Conservation (phyloP, 2,797 vertebrate genomes). For the Hylomyscus alleni region DNA sequence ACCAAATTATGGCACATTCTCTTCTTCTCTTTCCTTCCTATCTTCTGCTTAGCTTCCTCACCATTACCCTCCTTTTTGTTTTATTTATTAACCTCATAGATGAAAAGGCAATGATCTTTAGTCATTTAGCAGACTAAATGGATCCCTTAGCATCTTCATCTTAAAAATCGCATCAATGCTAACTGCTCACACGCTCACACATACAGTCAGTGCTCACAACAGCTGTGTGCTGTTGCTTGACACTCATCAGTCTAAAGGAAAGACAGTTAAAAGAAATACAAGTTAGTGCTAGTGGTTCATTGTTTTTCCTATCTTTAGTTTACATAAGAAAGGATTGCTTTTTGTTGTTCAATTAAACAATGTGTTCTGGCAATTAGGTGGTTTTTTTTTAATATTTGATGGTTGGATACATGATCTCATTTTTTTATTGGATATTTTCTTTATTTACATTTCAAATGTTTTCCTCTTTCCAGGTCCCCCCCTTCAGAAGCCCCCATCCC, state of each 20-base stretch:
- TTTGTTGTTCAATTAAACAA: constrained; percentile 40
- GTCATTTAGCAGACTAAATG: constrained; percentile 8
- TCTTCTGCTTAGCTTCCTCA: background rate
- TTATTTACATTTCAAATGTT: too few relatives aligned
- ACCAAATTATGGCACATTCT: background rate
- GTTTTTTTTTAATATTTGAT: background rate
- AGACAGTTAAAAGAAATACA: constrained; percentile 28
- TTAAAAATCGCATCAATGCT: background rate
- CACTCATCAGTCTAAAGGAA: constrained; percentile 28
- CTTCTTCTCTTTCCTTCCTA: background rate
- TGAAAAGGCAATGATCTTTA: constrained; percentile 17
- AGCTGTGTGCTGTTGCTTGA: background rate
- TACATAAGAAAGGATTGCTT: constrained; percentile 37
- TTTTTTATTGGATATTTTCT: too few relatives aligned
- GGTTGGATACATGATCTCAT: background rate
- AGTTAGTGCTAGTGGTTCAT: background rate
- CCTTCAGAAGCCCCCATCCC: too few relatives aligned
- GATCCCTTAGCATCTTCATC: background rate
- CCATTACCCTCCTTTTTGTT: background rate
- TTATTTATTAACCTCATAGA: constrained; percentile 2
- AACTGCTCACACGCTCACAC: background rate
- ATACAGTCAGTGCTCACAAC: background rate
- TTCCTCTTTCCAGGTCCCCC: too few relatives aligned
- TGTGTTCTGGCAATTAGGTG: constrained; percentile 5
- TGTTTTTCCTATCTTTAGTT: constrained; percentile 43